phyloP scores from a whole-genome alignment of 2,888 invertebrate genomes.

The Diaphora mendica region DNA sequence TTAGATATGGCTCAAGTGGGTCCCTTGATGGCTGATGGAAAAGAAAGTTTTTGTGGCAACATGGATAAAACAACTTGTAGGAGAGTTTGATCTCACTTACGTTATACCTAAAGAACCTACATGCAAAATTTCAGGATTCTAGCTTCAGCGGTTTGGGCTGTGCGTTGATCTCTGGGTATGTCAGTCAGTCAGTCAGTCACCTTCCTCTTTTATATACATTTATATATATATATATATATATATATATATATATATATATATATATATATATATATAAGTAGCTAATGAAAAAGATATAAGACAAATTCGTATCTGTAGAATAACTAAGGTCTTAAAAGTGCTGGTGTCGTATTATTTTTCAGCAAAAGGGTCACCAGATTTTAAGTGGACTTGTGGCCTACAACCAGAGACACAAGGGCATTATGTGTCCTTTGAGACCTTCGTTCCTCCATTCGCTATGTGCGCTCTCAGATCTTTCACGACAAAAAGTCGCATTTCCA shows the following conservation, averaged over 20 bases:
- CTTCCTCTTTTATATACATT: no score
- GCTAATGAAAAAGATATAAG: neutral
- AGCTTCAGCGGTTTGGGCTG: no score
- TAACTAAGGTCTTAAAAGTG: neutral
- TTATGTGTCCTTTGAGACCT: neutral
- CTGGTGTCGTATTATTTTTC: no score
- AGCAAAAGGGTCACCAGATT: no score
- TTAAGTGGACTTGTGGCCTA: no score
- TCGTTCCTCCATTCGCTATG: neutral
- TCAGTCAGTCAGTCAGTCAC: no score
- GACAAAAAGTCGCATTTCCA: neutral
- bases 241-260: no score
- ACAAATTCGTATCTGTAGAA: neutral
- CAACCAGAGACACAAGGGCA: neutral
- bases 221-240: no score
- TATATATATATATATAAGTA: no score
- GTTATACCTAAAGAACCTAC: no score
- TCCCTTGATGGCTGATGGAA: constrained; percentile 13
- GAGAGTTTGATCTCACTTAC: neutral
- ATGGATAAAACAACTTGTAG: neutral
- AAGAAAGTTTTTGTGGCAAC: constrained; percentile 19
- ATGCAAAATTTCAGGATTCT: no score
- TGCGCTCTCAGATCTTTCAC: neutral
- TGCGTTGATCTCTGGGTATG: no score
- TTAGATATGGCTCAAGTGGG: constrained; percentile 52